Evolutionary conservation across 2,797 vertebrate species (phyloP).

Genomic region (Cynopterus sphinx): DNA sequence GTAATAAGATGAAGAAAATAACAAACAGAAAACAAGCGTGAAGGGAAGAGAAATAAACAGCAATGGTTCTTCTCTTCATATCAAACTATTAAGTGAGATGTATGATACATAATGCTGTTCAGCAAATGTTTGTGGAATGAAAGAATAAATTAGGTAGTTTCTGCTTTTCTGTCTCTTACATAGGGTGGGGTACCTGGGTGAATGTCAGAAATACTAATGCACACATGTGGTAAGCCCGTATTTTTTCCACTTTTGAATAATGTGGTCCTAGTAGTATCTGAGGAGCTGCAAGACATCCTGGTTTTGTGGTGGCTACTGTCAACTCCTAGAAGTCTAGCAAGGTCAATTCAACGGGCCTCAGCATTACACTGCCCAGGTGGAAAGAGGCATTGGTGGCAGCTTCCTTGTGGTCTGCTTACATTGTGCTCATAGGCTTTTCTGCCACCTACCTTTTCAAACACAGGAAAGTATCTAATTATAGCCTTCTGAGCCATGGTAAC

Average conservation of each 20-base stretch:
- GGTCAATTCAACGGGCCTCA: not conserved
- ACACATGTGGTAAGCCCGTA: not conserved
- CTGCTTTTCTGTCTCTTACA: not conserved
- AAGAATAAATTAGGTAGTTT: not conserved
- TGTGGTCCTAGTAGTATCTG: not conserved
- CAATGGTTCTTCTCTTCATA: not conserved
- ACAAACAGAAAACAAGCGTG: not conserved
- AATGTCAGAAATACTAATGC: not conserved
- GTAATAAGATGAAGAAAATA: not conserved
- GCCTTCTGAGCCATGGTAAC: conserved; percentile 86
- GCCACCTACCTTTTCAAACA: conserved; percentile 83
- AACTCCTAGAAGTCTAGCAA: not conserved
- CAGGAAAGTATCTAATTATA: conserved; percentile 86
- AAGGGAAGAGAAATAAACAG: not conserved
- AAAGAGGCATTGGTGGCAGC: not conserved
- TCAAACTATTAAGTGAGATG: not conserved
- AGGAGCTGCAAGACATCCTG: not conserved
- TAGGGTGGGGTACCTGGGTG: not conserved
- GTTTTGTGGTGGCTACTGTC: not conserved
- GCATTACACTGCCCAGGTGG: not conserved
- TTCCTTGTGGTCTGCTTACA: too few relatives aligned
- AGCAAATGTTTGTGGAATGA: not conserved
- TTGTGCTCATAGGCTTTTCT: not conserved
- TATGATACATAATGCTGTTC: accelerated
- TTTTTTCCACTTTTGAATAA: not conserved